A percentile compares a stretch with the other conserved stretches of the same genome.
phyloP scores from a whole-genome alignment of 2,888 invertebrate species.

The Melieria omissa region DNA sequence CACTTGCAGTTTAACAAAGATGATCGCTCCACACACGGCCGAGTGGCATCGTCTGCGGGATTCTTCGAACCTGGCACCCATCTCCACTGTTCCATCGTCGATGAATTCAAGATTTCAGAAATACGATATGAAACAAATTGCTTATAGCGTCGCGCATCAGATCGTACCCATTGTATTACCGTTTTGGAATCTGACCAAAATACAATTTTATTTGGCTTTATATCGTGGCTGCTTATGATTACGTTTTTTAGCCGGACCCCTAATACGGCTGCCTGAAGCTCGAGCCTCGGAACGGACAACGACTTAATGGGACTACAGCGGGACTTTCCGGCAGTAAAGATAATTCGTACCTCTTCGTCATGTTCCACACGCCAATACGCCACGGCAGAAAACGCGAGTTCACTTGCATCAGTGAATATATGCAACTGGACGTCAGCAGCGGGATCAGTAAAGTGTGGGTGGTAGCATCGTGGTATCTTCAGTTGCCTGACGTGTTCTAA shows the following conservation, averaged over 20 bases:
- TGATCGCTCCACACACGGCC: background rate
- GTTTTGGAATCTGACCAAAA: conserved; percentile 40
- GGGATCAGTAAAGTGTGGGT: too few relatives aligned
- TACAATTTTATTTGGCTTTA: background rate
- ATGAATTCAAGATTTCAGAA: conserved; percentile 24
- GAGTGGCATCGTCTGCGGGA: conserved; percentile 30
- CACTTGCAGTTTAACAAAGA: conserved; percentile 10
- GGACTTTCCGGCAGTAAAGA: conserved; percentile 21
- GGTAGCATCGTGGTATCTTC: too few relatives aligned
- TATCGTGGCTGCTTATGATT: conserved; percentile 14
- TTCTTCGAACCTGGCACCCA: conserved; percentile 28
- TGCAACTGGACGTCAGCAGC: too few relatives aligned
- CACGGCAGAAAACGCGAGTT: too few relatives aligned
- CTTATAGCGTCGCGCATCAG: conserved; percentile 40
- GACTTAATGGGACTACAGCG: conserved; percentile 22
- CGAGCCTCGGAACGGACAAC: conserved; percentile 27
- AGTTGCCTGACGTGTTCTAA: too few relatives aligned
- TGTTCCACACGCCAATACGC: conserved; percentile 12
- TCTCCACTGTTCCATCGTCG: conserved; percentile 21
- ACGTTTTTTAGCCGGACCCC: conserved; percentile 27
- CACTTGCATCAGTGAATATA: too few relatives aligned
- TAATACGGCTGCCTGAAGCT: conserved; percentile 35
- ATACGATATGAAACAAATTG: conserved; percentile 47
- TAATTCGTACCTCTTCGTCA: background rate
- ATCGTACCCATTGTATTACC: conserved; percentile 37